Evolutionary conservation across 2,113 vertebrate genomes (phyloP), one percentile per base, ranked within the genome.

Genomic region (Podarcis raffonei): DNA sequence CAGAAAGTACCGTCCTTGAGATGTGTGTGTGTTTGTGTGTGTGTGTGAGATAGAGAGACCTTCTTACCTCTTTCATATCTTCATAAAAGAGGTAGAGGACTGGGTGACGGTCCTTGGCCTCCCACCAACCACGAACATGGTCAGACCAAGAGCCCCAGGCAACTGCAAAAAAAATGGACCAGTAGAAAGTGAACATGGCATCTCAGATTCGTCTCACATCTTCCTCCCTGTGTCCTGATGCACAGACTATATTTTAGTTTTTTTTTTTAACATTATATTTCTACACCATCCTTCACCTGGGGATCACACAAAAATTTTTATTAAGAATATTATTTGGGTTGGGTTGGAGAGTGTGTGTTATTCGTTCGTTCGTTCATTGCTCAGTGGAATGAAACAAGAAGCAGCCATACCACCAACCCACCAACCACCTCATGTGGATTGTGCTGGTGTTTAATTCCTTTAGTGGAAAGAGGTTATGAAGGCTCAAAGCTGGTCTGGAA

Each of bases 1-100:
- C 59, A 62, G 59, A 62, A 62, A 62, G 59, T 20, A 62, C 59
- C 59, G 1, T 20, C 59, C 20, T 62, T 15, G 59, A 20, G 59
- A 18, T 62, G 59, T 62, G 18, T 62, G 59, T 62, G 16, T 62
- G 59, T 53, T 1, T 48, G 48, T 48, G 48, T 48, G 48, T 48
- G 48, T 48, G 48, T 48, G 48, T 48, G 48, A 8, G 37, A 65
- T 5, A 42, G 1, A 25, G 81, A 15, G 15, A 35, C n/a, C n/a
- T 35, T 20, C 81, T 87, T 37, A 93, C 93, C 89, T 93, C 71
- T 53, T 94, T 93, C n/a, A 94, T 86, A 23, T 93, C 93, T 74
- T 94, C 93, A 71, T 89, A 94, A 48, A 94, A 93, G 68, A 93
- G 20, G 35, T 94, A 94, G 1, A 94, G 92, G n/a, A 94, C 78